phyloP scores from a whole-genome alignment of 2,797 vertebrate genomes.

The Centroberyx gerrardi region DNA sequence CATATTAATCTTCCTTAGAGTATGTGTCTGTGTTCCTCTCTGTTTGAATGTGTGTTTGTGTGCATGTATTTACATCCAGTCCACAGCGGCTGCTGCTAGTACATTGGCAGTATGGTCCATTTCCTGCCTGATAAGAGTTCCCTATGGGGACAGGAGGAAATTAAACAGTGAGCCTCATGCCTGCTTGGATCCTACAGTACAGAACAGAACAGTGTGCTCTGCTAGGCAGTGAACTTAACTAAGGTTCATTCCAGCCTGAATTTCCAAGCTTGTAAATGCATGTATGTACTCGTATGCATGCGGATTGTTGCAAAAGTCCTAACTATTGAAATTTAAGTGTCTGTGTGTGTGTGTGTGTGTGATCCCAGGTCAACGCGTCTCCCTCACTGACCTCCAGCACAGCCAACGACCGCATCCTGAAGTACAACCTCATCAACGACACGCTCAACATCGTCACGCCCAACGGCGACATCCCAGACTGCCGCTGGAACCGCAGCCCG shows the following conservation, averaged over 20 bases:
- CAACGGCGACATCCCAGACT: constrained; percentile 95
- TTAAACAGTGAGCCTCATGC: constrained; percentile 16
- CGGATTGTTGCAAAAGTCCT: background rate
- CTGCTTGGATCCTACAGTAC: constrained; percentile 10
- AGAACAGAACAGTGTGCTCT: constrained; percentile 17
- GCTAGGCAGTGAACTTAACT: constrained; percentile 7
- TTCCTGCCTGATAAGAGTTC: constrained; percentile 54
- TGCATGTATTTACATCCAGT: background rate
- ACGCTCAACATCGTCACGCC: constrained; percentile 97
- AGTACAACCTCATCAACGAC: constrained; percentile 99
- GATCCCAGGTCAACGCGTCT: constrained; percentile 94
- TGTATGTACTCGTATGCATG: background rate
- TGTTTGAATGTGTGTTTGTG: constrained; percentile 20
- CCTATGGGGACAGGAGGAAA: constrained; percentile 12
- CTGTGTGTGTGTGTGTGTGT: constrained; percentile 3
- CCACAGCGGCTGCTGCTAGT: constrained; percentile 3
- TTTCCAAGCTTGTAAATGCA: background rate
- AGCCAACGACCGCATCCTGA: constrained; percentile 97
- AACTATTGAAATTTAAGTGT: constrained; percentile 6
- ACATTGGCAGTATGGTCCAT: constrained; percentile 25
- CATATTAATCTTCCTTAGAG: no score
- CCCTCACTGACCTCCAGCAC: constrained; percentile 98
- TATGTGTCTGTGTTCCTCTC: constrained; percentile 6
- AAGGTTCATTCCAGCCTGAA: constrained; percentile 7
- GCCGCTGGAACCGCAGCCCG: constrained; percentile 95